These are phyloP conservation scores for Actenoides lindsayi DNA, from an alignment of 2,113 vertebrate species.

Conservation along the genomic window DNA sequence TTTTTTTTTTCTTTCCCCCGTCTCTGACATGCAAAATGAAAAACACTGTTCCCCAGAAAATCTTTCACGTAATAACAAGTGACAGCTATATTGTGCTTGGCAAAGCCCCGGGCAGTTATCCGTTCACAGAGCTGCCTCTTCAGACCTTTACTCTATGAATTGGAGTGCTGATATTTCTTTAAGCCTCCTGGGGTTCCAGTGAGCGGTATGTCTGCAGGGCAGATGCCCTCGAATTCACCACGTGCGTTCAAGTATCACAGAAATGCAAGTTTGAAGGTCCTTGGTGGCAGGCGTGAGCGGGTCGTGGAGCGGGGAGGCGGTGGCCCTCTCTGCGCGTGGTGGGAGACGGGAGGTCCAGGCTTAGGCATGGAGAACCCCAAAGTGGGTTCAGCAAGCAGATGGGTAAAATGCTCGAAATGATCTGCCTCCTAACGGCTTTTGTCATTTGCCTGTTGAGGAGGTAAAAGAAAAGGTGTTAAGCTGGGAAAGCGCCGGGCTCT, in stretches of 20 bases:
- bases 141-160: conserved; percentile 72
- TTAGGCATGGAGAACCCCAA: neutral
- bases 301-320: neutral
- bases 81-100: conserved; percentile 75
- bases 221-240: conserved; percentile 51
- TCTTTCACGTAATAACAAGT: conserved; percentile 75
- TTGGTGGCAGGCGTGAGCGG: neutral
- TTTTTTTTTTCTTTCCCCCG: neutral
- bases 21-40: conserved; percentile 75
- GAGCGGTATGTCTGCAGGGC: conserved; percentile 65
- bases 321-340: rapidly evolving
- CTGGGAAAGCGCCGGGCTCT: neutral
- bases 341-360: neutral
- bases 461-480: neutral
- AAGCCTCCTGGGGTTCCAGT: conserved; percentile 67
- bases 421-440: neutral
- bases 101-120: conserved; percentile 72
- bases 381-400: neutral
- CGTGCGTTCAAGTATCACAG: conserved; percentile 55
- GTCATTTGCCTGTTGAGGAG: neutral
- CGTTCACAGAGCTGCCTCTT: conserved; percentile 65
- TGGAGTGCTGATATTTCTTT: conserved; percentile 74
- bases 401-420: neutral
- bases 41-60: conserved; percentile 72
- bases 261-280: conserved; percentile 29